Conservation (phyloP, 92 coral and sea anemone genomes). For the Palythoa heliodiscus region DNA sequence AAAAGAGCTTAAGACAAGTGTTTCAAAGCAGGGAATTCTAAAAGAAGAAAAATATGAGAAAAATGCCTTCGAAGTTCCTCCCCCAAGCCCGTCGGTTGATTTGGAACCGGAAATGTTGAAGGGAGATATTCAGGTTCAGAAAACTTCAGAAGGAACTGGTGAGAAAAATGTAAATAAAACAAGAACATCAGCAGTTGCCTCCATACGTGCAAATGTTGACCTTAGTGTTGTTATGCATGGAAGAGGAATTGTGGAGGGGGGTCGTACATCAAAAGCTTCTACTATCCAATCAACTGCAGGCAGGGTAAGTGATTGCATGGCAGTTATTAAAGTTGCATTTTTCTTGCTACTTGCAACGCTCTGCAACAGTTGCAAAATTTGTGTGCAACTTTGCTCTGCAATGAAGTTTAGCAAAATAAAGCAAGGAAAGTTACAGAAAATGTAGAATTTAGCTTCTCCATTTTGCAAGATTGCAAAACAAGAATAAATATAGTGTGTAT, state of each 20-base stretch:
- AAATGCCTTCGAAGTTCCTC: conserved; percentile 45
- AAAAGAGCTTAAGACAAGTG: conserved; percentile 22
- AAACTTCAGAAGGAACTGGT: background rate
- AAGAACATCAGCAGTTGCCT: conserved; percentile 64
- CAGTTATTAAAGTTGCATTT: background rate
- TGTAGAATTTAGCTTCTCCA: too few species aligned
- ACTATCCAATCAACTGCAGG: conserved; percentile 28
- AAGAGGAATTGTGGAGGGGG: conserved; percentile 67
- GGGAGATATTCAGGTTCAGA: conserved; percentile 23
- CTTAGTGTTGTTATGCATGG: conserved; percentile 97
- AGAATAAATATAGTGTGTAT: too few species aligned
- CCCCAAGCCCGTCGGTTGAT: conserved; percentile 84
- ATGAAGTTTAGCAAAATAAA: too few species aligned
- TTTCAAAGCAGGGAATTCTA: conserved; percentile 35
- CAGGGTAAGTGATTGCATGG: conserved; percentile 24
- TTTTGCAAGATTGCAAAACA: too few species aligned
- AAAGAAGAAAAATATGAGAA: conserved; percentile 20
- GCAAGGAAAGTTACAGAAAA: too few species aligned
- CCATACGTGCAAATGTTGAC: conserved; percentile 81
- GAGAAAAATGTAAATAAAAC: conserved; percentile 10
- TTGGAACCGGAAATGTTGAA: conserved; percentile 58
- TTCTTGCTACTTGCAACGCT: background rate
- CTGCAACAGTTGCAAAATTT: too few species aligned
- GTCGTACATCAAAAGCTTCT: conserved; percentile 35
- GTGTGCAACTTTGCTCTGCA: too few species aligned